Evolutionary conservation across 1,140 invertebrate genomes (phyloP).

Genomic region (Zeugodacus cucurbitae): DNA sequence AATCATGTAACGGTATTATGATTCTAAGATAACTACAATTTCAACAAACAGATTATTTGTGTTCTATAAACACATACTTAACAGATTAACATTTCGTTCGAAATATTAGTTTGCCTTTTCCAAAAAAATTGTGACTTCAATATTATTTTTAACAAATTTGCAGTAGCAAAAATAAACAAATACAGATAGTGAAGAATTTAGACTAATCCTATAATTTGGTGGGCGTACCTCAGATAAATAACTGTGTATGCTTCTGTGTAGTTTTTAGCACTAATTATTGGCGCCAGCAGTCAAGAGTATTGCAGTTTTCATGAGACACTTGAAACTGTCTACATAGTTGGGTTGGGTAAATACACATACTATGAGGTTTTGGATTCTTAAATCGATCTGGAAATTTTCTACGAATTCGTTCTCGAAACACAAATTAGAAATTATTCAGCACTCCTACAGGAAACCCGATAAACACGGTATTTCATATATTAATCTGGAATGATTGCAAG

Average conservation of each 20-base stretch:
- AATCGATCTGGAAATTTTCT: too few relatives aligned
- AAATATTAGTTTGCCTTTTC: background rate
- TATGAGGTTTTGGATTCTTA: too few relatives aligned
- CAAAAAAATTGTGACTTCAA: background rate
- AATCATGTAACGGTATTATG: background rate
- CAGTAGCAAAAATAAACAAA: slow-evolving; percentile 11
- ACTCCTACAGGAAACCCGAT: too few relatives aligned
- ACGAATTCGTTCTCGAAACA: too few relatives aligned
- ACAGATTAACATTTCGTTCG: background rate
- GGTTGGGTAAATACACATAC: too few relatives aligned
- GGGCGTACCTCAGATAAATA: background rate
- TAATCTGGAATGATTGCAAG: too few relatives aligned
- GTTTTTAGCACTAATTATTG: background rate
- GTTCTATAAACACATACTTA: too few relatives aligned
- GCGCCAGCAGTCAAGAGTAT: background rate
- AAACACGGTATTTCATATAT: too few relatives aligned
- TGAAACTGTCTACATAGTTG: background rate
- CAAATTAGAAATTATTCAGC: too few relatives aligned
- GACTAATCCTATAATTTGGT: background rate
- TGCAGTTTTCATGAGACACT: background rate
- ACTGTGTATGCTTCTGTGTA: background rate
- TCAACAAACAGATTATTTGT: background rate
- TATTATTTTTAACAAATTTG: background rate
- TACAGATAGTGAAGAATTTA: background rate
- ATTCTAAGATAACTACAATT: background rate